Evolutionary conservation across 2,888 invertebrate species (phyloP), one percentile per base, ranked within the genome.

Genomic region (Euspilapteryx auroguttella): DNA sequence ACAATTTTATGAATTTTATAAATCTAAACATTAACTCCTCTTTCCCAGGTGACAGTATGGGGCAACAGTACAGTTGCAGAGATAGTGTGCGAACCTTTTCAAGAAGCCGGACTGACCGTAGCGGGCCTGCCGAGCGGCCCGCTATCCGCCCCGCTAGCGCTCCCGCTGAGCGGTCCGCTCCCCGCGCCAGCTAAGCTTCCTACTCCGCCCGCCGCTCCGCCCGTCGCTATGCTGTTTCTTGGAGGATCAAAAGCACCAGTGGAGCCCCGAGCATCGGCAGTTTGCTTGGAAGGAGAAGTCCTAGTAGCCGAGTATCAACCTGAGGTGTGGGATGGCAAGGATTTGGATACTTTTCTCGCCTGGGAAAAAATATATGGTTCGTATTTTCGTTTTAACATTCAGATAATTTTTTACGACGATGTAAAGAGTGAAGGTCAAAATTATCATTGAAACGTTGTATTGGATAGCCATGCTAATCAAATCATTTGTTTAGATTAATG

Each of bases 241-340:
- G 83, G 82, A 21, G 83, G 82, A 1, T 81, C 81, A 5, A 78
- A 80, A 43, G 82, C 83, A 14, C 81, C 81, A 20, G 80, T 83
- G 23, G 81, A 83, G 37, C 78, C 79, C 1, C 65, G 77, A 29
- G 79, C 82, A 2, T 73, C 78, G 24, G 81, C 82, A 2, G 50
- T 63, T 4, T 66, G 78, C 2, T 51, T 83, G 22, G 81, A 82
- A 48, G 83, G 83, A 6, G 83, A 83, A 50, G 78, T 83, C n/a
- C 50, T 83, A 23, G 75, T 83, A 13, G 77, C 82, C 31, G 82
- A 83, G 45, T 78, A 78, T 37, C 71, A 79, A 33, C 79, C 79
- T 1, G 58, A 68, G 5, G 68, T 62, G 34, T 79, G 77, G 68
- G 78, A 81, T 40, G 76, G 79, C 27, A 68, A 69, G 27, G 79